Base-by-base conservation (phyloP, 2,113 vertebrate genomes). In the Menura novaehollandiae region DNA sequence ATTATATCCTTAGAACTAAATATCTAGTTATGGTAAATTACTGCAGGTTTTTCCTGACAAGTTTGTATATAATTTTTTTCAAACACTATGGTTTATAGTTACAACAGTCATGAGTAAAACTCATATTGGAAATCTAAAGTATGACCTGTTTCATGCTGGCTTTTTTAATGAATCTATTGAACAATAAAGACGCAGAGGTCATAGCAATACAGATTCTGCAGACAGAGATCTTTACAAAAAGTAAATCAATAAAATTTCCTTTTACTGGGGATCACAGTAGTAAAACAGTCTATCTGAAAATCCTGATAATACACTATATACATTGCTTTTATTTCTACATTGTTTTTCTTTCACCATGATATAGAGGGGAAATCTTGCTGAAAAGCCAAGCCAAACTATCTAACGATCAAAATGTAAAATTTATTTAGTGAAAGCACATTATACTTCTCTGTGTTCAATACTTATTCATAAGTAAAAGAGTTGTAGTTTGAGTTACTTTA, bases 91-190 rank as follows among this genome's bases (percentile, higher is more conserved):
- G 10, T 9, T 28, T 41, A 35, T 53, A 64, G 15, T 26, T 88
- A 56, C 60, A 46, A 44, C 12, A 44, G 32, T 15, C 85, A 55
- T 11, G 49, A 93, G 44, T n/a, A 87, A 93, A 95, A 43, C 13
- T 55, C 52, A 28, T 72, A 69, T 63, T 73, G 60, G 67, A 95
- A 66, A 92, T 51, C 22, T 80, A 51, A 46, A 72, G 26, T 18
- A 26, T 26, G 30, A 92, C 23, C 75, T 84, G 24, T 60, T 82
- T 82, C 22, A 30, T 14, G 33, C 7, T 49, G 52, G 68, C 9
- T 80, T 90, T 97, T 86, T 73, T 27, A 90, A 96, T 86, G 62
- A 96, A 83, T 19, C 19, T n/a, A 33, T 71, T 56, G n/a, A 80
- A 32, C 23, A 67, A n/a, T 47, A 93, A 81, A 94, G 53, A 97